Percentiles rank a stretch among this genome's conserved stretches.
These are phyloP conservation scores for Drosophila lowei DNA, from an alignment of 1,140 invertebrate genomes.

Conservation along the genomic window DNA sequence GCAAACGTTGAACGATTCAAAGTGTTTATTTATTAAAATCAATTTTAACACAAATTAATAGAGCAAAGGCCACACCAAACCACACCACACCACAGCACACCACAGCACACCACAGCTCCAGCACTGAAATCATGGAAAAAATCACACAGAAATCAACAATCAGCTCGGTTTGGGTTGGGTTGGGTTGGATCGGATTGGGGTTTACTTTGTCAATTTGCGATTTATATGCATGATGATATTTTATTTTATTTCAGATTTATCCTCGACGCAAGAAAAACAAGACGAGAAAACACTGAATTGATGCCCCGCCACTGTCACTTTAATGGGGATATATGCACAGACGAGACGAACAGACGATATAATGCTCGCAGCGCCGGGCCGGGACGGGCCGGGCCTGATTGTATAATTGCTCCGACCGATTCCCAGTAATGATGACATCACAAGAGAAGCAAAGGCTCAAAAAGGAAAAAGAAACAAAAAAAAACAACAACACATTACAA, in stretches of 20 bases:
- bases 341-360: conserved; percentile 1
- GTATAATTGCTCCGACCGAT: conserved; percentile 49
- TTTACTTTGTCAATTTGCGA: conserved; percentile 48
- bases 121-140: conserved; percentile 20
- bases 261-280: conserved; percentile 6
- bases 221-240: conserved; percentile 38
- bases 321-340: conserved; percentile 26
- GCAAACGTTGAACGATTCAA: neutral
- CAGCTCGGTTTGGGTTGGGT: neutral
- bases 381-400: conserved; percentile 28
- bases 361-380: conserved; percentile 8
- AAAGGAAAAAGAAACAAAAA: conserved; percentile 1
- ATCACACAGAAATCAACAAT: conserved; percentile 1
- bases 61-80: conserved; percentile 32
- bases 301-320: conserved; percentile 8
- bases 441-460: conserved; percentile 23
- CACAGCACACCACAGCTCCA: too few relatives aligned
- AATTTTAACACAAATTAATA: conserved; percentile 53
- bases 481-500: conserved; percentile 32
- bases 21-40: conserved; percentile 61
- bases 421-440: conserved; percentile 63
- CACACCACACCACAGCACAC: too few relatives aligned
- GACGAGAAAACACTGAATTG: conserved; percentile 20
- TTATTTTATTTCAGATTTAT: conserved; percentile 29
- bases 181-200: neutral